Base-by-base conservation (phyloP, 1,140 invertebrate genomes). In the Halyomorpha halys region DNA sequence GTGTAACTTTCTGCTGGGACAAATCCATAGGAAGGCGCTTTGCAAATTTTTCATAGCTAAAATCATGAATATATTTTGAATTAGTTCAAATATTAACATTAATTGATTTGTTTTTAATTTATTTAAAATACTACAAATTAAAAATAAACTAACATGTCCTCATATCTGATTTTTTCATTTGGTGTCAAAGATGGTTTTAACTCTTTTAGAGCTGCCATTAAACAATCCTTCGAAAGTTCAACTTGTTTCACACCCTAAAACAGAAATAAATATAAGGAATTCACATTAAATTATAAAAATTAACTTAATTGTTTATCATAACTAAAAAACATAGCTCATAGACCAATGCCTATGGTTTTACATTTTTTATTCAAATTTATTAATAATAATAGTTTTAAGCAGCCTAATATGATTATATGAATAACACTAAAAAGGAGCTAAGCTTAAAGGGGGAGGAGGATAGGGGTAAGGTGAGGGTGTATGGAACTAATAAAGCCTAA, bases 401-500 rank as follows among this genome's bases (percentile, higher is more conserved):
- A 49, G 11, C 47, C 18, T 19, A 47, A 6, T 49, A 21, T 49
- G n/a, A 49, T 18, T 49, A 18, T 6, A 18, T 21, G 47, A n/a
- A 18, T 49, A 49, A 49, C 14, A 1, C 3, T 21, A 49, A 49
- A 19, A 19, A 21, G 47, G n/a, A 49, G 47, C 5, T n/a, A 1
- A 49, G n/a, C 16, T 49, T 49, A 11, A 49, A 18, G n/a, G 47
- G 15, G 45, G n/a, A n/a, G 13, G 45, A 47, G 45, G 21, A 49
- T 21, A 23, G 23, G 53, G 23, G 21, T 16, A 23, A 23, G 23
- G 21, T 16, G 15, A 23, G 19, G 18, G 53, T 23, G 53, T 23
- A 56, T 23, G 53, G 21, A 25, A 25, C 53, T 56, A 56, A 56
- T 56, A 56, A 25, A 56, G 53, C 18, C 23, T 23, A 56, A 56